These are phyloP conservation scores for Carettochelys insculpta DNA, from an alignment of 2,113 vertebrate species.

Conservation along the genomic window DNA sequence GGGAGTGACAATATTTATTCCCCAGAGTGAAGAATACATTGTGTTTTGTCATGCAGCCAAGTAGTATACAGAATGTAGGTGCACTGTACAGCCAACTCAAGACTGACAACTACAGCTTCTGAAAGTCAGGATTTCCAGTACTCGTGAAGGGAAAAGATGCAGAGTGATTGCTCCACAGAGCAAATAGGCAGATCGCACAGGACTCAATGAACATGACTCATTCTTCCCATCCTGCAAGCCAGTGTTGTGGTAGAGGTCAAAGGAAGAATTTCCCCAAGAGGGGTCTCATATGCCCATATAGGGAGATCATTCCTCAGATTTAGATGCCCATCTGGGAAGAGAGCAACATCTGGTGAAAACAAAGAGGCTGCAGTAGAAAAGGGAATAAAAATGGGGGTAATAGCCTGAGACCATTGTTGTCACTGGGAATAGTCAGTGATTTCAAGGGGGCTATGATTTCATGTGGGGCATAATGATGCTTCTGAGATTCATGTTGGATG, in stretches of 20 bases:
- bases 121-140: not conserved
- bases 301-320: slow-evolving; percentile 12
- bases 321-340: slow-evolving; percentile 34
- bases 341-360: slow-evolving; percentile 40
- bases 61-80: not conserved
- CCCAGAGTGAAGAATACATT: not conserved
- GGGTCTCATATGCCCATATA: not conserved
- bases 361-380: slow-evolving; percentile 46
- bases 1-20: not conserved
- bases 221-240: not conserved
- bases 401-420: slow-evolving; percentile 47
- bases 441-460: slow-evolving; percentile 38
- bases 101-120: not conserved
- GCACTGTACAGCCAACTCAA: not conserved
- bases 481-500: not conserved
- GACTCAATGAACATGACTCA: not conserved
- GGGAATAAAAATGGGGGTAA: slow-evolving; percentile 45
- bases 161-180: not conserved
- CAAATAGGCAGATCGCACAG: not conserved
- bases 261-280: not conserved
- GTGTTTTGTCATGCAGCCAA: not conserved
- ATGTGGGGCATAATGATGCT: not conserved
- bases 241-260: not conserved
- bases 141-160: accelerated
- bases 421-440: slow-evolving; percentile 45